These are phyloP conservation scores for Thripadectes ignobilis DNA, from an alignment of 2,797 vertebrate genomes.

Conservation along the genomic window DNA sequence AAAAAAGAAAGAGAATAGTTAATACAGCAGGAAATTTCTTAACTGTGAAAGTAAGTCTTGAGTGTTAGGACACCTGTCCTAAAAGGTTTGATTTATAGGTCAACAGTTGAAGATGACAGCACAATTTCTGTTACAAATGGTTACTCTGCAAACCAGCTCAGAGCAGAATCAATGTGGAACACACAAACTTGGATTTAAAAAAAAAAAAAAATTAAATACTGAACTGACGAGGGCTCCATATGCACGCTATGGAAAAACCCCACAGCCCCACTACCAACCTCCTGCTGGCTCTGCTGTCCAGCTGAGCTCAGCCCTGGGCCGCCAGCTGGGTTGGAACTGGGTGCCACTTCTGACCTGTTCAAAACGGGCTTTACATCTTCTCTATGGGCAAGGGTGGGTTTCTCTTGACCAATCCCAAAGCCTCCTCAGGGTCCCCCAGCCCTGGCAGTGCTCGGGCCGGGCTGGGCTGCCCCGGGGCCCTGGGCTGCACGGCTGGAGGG, in stretches of 20 bases:
- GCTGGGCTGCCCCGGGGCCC: background rate
- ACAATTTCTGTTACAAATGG: conserved; percentile 30
- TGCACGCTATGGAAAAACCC: background rate
- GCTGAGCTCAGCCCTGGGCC: background rate
- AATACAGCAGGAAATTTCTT: conserved; percentile 59
- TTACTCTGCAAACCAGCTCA: conserved; percentile 38
- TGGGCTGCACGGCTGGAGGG: background rate
- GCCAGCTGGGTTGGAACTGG: background rate
- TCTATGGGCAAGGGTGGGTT: background rate
- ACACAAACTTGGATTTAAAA: background rate
- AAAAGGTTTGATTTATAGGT: background rate
- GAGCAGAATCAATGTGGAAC: conserved; percentile 22
- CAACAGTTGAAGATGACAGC: conserved; percentile 40
- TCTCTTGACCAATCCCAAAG: background rate
- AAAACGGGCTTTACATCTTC: background rate
- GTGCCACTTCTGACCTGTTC: background rate
- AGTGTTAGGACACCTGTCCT: conserved; percentile 9
- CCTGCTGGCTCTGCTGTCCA: background rate
- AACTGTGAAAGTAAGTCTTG: conserved; percentile 50
- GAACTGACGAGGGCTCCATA: background rate
- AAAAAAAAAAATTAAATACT: background rate
- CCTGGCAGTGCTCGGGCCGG: background rate
- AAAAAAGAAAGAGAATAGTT: background rate
- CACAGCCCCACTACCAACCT: background rate
- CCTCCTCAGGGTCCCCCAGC: background rate